Conservation (phyloP, 2,797 vertebrate species). For the Stomatorhinus walkeri region DNA sequence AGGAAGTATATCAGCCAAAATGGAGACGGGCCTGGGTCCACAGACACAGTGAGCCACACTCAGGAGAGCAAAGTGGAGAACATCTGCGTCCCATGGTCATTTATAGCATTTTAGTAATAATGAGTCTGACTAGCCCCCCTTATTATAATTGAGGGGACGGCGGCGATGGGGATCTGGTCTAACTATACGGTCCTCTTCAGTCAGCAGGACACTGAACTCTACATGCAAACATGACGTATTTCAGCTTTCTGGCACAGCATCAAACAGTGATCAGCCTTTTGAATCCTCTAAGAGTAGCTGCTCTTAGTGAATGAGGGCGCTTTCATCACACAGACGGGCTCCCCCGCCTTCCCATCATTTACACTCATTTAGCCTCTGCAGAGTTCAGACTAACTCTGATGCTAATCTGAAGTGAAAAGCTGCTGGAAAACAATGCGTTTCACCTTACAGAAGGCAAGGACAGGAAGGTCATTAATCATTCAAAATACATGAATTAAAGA, state of each 20-base stretch:
- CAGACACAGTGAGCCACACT: not conserved
- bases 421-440: slow-evolving; percentile 30
- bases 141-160: not conserved
- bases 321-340: not conserved
- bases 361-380: slow-evolving; percentile 3
- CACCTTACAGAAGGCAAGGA: slow-evolving; percentile 23
- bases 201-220: not conserved
- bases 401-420: slow-evolving; percentile 20
- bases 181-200: not conserved
- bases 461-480: not conserved
- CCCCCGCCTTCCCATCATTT: slow-evolving; percentile 4
- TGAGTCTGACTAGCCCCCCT: not conserved
- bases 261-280: not conserved
- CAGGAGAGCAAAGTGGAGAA: not conserved
- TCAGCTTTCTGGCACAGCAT: slow-evolving; percentile 1
- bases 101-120: not conserved
- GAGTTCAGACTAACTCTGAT: not conserved
- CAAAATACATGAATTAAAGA: slow-evolving; percentile 19
- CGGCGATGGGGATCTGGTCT: not conserved
- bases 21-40: not conserved
- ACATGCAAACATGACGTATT: not conserved
- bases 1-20: not conserved
- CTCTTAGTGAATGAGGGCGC: not conserved
- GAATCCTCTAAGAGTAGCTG: not conserved
- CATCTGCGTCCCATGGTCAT: not conserved